Percentiles rank a stretch among this genome's conserved stretches.
phyloP scores from a whole-genome alignment of 2,888 invertebrate species.

The Aethes cnicana region DNA sequence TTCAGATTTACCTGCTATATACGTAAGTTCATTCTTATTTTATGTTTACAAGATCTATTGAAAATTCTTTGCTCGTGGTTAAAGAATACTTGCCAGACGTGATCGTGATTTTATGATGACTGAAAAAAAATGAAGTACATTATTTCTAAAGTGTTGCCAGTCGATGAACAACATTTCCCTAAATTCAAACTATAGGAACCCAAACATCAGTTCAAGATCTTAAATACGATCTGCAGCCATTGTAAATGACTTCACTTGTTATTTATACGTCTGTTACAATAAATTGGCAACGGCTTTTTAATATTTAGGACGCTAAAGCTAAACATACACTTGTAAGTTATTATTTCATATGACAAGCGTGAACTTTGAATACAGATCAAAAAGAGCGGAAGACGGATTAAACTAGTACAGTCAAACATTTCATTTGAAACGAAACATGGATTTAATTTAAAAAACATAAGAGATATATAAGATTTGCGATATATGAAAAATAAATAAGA shows the following conservation, averaged over 20 bases:
- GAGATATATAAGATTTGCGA: constrained; percentile 42
- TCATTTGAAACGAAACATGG: constrained; percentile 23
- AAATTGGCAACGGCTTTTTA: constrained; percentile 25
- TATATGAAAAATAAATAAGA: constrained; percentile 41
- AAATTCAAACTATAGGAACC: constrained; percentile 76
- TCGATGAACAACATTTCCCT: constrained; percentile 51
- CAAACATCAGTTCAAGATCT: constrained; percentile 75
- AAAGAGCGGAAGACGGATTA: constrained; percentile 13
- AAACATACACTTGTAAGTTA: constrained; percentile 23
- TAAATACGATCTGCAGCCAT: constrained; percentile 40
- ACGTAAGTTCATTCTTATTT: constrained; percentile 42
- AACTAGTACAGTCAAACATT: constrained; percentile 16
- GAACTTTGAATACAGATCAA: constrained; percentile 1
- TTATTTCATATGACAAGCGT: constrained; percentile 20
- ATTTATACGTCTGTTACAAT: constrained; percentile 7
- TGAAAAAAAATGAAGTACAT: constrained; percentile 42
- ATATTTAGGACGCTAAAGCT: constrained; percentile 20
- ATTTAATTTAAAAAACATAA: constrained; percentile 44
- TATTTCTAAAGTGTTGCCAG: constrained; percentile 51
- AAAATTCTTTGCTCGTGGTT: constrained; percentile 21
- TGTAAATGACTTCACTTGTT: constrained; percentile 21
- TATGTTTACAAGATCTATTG: constrained; percentile 31
- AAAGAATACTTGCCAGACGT: constrained; percentile 11
- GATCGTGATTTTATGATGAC: too few relatives aligned
- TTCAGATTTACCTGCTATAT: constrained; percentile 53